phyloP scores from a whole-genome alignment of 2,888 invertebrate genomes.

The Aproaerema taeniolella region DNA sequence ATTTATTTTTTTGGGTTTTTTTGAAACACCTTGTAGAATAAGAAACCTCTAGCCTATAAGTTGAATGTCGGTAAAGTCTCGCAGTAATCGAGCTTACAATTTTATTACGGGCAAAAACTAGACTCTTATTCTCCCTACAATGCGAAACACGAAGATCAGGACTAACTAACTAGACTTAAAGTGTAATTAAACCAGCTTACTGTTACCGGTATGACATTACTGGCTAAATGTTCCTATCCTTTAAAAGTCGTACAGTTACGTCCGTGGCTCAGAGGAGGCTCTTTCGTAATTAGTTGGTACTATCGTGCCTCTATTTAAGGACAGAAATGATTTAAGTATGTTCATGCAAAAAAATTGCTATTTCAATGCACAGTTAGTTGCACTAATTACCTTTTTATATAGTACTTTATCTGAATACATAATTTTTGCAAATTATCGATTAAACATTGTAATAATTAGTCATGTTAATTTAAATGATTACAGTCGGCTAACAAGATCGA shows the following conservation, averaged over 20 bases:
- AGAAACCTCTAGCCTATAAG: no score
- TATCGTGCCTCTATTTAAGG: slow-evolving; percentile 44
- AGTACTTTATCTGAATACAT: slow-evolving; percentile 10
- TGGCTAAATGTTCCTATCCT: slow-evolving; percentile 69
- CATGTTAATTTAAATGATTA: slow-evolving; percentile 2
- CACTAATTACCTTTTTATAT: slow-evolving; percentile 8
- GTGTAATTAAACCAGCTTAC: slow-evolving; percentile 63
- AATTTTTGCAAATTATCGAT: slow-evolving; percentile 11
- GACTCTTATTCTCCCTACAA: slow-evolving; percentile 44
- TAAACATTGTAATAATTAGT: slow-evolving; percentile 5
- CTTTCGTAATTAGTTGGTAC: slow-evolving; percentile 63
- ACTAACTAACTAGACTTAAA: slow-evolving; percentile 51
- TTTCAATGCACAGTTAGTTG: slow-evolving; percentile 5
- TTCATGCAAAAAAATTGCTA: slow-evolving; percentile 10
- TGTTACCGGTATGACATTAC: slow-evolving; percentile 67
- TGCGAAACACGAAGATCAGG: slow-evolving; percentile 57
- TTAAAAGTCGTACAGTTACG: slow-evolving; percentile 63
- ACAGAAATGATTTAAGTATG: slow-evolving; percentile 41
- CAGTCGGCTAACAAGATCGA: slow-evolving; percentile 6
- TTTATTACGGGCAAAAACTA: slow-evolving; percentile 53
- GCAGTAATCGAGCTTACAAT: slow-evolving; percentile 44
- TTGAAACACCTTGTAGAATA: no score
- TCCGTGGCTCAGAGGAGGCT: slow-evolving; percentile 36
- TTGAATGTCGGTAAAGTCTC: slow-evolving; percentile 15
- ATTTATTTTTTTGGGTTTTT: no score